Evolutionary conservation across 2,888 invertebrate genomes (phyloP).

Genomic region (Dascillus cervinus): DNA sequence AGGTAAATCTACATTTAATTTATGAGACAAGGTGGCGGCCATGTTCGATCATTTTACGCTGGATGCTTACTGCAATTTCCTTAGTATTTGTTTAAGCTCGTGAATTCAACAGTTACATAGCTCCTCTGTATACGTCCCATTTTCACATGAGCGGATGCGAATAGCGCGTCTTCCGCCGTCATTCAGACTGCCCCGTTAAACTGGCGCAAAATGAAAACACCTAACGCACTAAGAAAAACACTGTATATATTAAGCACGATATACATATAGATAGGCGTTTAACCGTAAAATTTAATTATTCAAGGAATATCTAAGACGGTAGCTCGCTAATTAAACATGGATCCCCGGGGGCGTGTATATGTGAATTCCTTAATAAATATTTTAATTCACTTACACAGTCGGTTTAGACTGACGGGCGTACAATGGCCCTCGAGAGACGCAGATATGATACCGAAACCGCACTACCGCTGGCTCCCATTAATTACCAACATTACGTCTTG

Average conservation of each 20-base stretch:
- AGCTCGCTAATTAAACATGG: conserved; percentile 36
- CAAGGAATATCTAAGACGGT: conserved; percentile 36
- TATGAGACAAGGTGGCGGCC: too few relatives aligned
- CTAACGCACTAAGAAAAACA: too few relatives aligned
- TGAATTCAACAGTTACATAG: not conserved
- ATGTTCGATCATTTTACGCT: conserved; percentile 15
- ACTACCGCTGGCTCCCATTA: conserved; percentile 37
- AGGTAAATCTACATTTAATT: too few relatives aligned
- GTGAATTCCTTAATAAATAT: conserved; percentile 44
- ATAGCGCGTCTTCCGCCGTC: too few relatives aligned
- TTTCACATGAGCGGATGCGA: too few relatives aligned
- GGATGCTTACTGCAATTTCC: conserved; percentile 20
- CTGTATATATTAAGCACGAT: conserved; percentile 9
- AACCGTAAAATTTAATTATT: conserved; percentile 33
- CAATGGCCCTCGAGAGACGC: conserved; percentile 37
- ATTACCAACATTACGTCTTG: conserved; percentile 39
- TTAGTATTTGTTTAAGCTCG: conserved; percentile 14
- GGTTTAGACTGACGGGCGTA: conserved; percentile 39
- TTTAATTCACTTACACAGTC: conserved; percentile 44
- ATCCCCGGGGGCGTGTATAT: conserved; percentile 36
- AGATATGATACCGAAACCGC: conserved; percentile 36
- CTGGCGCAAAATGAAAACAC: too few relatives aligned
- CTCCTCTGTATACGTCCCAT: not conserved
- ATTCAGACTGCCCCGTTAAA: too few relatives aligned
- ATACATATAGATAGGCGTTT: conserved; percentile 26